A percentile compares a stretch with the other conserved stretches of the same genome.
phyloP scores from a whole-genome alignment of 2,113 vertebrate species.

The Mungos mungo region DNA sequence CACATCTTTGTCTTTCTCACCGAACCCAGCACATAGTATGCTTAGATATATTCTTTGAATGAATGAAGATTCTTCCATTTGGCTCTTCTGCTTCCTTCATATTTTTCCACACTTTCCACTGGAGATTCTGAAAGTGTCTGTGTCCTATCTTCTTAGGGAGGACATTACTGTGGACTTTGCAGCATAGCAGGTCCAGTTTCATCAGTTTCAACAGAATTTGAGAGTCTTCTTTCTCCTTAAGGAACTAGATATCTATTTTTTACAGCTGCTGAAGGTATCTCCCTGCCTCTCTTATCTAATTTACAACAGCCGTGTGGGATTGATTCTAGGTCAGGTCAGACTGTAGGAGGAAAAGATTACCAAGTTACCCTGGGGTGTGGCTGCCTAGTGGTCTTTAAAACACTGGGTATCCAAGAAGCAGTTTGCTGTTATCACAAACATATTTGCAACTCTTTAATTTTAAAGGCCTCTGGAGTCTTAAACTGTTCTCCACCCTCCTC shows the following conservation, averaged over 20 bases:
- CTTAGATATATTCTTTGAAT: too few species aligned
- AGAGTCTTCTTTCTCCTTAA: not conserved
- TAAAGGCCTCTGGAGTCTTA: not conserved
- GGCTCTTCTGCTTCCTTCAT: too few species aligned
- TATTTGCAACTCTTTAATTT: not conserved
- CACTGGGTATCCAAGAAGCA: slow-evolving; percentile 24
- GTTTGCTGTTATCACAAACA: not conserved
- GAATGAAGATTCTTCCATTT: too few species aligned
- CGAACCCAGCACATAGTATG: too few species aligned
- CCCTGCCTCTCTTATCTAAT: not conserved
- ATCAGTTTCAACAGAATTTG: not conserved
- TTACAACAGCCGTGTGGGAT: not conserved
- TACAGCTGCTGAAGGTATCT: not conserved
- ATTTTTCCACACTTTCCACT: too few species aligned
- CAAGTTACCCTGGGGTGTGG: too few species aligned
- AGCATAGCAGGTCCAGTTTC: not conserved
- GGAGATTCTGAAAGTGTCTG: not conserved
- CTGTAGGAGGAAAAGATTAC: not conserved
- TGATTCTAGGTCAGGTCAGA: not conserved
- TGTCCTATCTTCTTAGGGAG: not conserved
- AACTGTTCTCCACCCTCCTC: not conserved
- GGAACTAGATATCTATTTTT: not conserved
- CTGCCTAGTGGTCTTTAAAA: not conserved
- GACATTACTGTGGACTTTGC: not conserved
- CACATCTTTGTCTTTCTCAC: too few species aligned